Evolutionary conservation across 2,797 vertebrate genomes (phyloP), one percentile per base, ranked within the genome.

Genomic region (Allobates femoralis): DNA sequence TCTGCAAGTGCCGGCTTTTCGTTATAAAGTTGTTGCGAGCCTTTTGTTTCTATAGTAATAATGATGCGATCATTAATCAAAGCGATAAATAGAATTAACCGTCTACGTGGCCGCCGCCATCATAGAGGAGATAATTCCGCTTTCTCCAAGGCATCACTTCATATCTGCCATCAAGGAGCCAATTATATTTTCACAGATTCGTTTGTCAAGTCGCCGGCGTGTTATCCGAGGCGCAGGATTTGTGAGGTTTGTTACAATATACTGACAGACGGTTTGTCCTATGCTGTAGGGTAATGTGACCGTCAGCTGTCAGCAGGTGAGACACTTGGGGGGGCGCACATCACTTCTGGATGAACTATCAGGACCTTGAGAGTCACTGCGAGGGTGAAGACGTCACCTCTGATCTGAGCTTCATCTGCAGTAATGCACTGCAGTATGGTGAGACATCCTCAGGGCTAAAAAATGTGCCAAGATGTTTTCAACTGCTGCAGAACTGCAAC

Each of bases 11-110:
- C 37, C 30, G 30, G 26, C 58, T 32, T 64, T 81, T 81, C 23
- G 56, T 53, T 32, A 56, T 53, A 69, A 76, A 55, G 62, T 73
- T 69, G 50, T 60, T 50, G 21, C 32, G 55, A 26, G 30, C 23
- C 18, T 58, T 84, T 84, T 87, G 82, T 87, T 87, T 84, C 81
- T 87, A 84, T 84, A 84, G 86, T 84, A 84, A 87, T 87, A 80
- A 79, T 74, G n/a, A 46, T 84, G 41, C 75, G 28, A 30, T 73
- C 81, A 51, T 84, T 78, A 79, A 75, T 30, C 56, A 84, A 75
- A 46, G 30, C 64, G 64, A 83, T 74, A 87, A 87, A 84, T 73
- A 84, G 79, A 80, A 84, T 80, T 79, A 84, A 16, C 58, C 15
- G 74, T 30, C 15, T 58, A 19, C 14, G n/a, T 4, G 77, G 19